Evolutionary conservation across 2,113 vertebrate genomes (phyloP).

Genomic region (Lontra canadensis): DNA sequence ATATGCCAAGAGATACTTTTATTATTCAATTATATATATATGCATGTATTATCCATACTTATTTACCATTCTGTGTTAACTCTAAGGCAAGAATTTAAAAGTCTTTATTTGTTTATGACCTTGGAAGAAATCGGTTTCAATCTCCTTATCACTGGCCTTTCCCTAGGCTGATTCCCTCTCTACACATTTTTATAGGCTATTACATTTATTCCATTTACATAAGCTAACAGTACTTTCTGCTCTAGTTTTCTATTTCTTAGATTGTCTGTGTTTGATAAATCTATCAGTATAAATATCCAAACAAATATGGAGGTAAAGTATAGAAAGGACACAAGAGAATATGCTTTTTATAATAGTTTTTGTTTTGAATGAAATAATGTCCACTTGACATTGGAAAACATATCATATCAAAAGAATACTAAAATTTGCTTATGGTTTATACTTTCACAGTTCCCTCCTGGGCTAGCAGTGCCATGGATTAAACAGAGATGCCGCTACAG

Average conservation of each 20-base stretch:
- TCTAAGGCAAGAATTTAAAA: constrained; percentile 31
- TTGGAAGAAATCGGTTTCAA: constrained; percentile 54
- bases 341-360: constrained; percentile 48
- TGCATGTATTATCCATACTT: background rate
- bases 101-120: constrained; percentile 5
- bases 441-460: constrained; percentile 8
- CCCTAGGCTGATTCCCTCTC: constrained; percentile 4
- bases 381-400: constrained; percentile 31
- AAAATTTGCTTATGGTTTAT: constrained; percentile 1
- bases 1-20: constrained; percentile 43
- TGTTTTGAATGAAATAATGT: constrained; percentile 54
- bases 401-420: constrained; percentile 15
- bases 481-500: background rate
- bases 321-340: background rate
- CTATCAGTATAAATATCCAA: constrained; percentile 60
- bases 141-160: background rate
- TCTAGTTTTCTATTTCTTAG: constrained; percentile 55
- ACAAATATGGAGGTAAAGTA: constrained; percentile 12
- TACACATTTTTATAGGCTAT: constrained; percentile 45
- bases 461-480: background rate
- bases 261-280: constrained; percentile 51
- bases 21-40: constrained; percentile 43
- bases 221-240: constrained; percentile 18
- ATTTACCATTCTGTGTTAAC: constrained; percentile 49
- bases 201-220: constrained; percentile 52